Percentiles rank a stretch among this genome's conserved stretches.
Evolutionary conservation across 30 jellyfish, hydroid and myxozoan species (phyloP).

Genomic region (Catostylus mosaicus): DNA sequence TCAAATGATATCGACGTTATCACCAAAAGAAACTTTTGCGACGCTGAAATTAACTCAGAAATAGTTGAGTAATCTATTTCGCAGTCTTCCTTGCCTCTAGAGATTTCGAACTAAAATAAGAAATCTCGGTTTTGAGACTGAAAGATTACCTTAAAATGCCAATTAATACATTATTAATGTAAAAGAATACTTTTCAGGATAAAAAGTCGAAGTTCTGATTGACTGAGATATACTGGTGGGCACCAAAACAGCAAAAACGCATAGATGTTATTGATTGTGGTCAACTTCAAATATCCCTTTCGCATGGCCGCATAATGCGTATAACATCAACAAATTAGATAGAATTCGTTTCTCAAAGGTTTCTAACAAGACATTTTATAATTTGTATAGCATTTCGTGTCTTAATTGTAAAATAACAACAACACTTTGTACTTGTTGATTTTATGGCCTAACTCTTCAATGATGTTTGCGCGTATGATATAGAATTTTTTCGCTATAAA

Average conservation of each 20-base stretch:
- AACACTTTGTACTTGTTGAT: too few species aligned
- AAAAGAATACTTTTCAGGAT: neutral
- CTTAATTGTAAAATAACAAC: too few species aligned
- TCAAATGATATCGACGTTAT: too few species aligned
- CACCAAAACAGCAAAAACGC: constrained; percentile 30
- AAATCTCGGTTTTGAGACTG: neutral
- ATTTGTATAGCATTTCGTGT: too few species aligned
- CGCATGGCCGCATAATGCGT: constrained; percentile 29
- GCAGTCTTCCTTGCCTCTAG: neutral
- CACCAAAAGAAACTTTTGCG: too few species aligned
- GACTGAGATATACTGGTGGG: constrained; percentile 26
- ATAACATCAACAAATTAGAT: constrained; percentile 28
- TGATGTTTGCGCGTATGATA: too few species aligned
- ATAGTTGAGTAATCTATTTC: too few species aligned
- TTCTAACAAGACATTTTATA: neutral
- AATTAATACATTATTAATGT: constrained; percentile 35
- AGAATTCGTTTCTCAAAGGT: neutral
- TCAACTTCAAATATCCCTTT: constrained; percentile 14
- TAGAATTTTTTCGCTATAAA: too few species aligned
- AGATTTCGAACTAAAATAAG: neutral
- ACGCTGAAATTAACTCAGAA: too few species aligned
- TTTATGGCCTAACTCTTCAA: too few species aligned
- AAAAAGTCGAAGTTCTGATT: constrained; percentile 21
- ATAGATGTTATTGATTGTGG: constrained; percentile 45
- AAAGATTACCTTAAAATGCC: constrained; percentile 25